phyloP scores from a whole-genome alignment of 2,113 vertebrate genomes.

The Pampusana beccarii region DNA sequence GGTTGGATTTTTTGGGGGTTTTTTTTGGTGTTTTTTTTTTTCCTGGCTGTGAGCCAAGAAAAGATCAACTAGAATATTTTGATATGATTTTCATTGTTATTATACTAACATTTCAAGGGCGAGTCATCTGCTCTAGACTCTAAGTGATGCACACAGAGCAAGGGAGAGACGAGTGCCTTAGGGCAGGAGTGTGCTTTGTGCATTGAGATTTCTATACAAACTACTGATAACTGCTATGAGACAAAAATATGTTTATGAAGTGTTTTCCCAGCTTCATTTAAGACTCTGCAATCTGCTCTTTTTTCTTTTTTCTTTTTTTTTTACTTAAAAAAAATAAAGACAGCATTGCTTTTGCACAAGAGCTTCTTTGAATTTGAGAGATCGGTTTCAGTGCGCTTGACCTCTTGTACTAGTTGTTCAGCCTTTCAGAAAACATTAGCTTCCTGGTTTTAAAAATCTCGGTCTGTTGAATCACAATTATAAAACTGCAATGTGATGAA shows the following conservation, averaged over 20 bases:
- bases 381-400: background rate
- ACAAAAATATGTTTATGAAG: background rate
- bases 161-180: background rate
- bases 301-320: background rate
- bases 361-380: background rate
- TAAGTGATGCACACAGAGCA: background rate
- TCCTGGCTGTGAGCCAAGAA: background rate
- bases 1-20: no score
- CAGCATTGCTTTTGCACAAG: background rate
- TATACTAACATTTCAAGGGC: background rate
- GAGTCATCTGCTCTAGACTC: background rate
- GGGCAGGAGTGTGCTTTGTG: background rate
- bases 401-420: conserved; percentile 8
- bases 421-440: conserved; percentile 40
- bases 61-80: background rate
- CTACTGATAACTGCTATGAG: background rate
- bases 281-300: background rate
- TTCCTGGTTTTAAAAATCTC: background rate
- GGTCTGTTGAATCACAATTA: background rate
- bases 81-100: background rate
- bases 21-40: background rate
- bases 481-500: background rate
- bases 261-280: background rate
- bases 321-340: background rate
- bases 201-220: background rate